Percentiles rank a stretch among this genome's conserved stretches.
Conservation (phyloP, 2,888 invertebrate genomes). For the Pilophorus perplexus region DNA sequence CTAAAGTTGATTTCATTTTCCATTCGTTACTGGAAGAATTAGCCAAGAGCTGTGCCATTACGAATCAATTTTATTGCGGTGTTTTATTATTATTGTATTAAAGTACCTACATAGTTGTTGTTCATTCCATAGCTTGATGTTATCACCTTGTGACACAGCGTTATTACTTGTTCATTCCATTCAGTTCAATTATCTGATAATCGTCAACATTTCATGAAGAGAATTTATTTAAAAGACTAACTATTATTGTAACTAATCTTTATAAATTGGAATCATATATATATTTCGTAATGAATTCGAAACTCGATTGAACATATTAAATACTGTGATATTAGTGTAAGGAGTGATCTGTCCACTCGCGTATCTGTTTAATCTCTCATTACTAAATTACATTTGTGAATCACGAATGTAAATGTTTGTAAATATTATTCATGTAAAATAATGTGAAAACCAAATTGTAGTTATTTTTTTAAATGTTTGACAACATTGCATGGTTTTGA, state of each 20-base stretch:
- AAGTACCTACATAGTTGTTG: too few species aligned
- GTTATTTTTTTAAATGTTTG: slow-evolving; percentile 45
- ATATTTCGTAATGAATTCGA: slow-evolving; percentile 20
- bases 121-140: too few species aligned
- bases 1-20: background rate
- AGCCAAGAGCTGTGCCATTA: background rate
- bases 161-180: slow-evolving; percentile 4
- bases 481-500: slow-evolving; percentile 42
- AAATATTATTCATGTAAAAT: slow-evolving; percentile 25
- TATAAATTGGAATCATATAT: background rate
- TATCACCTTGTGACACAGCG: background rate
- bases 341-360: slow-evolving; percentile 39
- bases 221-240: slow-evolving; percentile 26
- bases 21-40: background rate
- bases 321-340: slow-evolving; percentile 42
- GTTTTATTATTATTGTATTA: too few species aligned
- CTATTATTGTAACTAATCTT: slow-evolving; percentile 10
- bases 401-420: slow-evolving; percentile 23
- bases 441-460: slow-evolving; percentile 39
- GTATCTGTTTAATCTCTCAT: slow-evolving; percentile 15
- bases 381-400: slow-evolving; percentile 25
- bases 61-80: background rate
- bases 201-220: background rate
- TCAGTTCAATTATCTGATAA: background rate
- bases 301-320: slow-evolving; percentile 32